Evolutionary conservation across 2,888 invertebrate genomes (phyloP).

Genomic region (Periphyllus acericola): DNA sequence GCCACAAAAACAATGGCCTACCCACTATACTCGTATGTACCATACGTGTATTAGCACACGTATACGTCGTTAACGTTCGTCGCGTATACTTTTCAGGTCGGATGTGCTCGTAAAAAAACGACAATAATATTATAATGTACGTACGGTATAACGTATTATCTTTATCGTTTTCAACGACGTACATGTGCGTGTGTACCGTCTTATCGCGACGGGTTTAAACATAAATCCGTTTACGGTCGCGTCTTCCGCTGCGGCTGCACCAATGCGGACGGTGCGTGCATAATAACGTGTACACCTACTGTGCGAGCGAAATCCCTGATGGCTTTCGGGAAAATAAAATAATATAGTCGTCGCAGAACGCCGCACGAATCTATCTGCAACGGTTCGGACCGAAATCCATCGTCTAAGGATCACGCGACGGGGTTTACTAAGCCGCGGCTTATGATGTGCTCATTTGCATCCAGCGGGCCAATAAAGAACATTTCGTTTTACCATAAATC

Average conservation of each 20-base stretch:
- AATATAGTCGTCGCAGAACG: too few species aligned
- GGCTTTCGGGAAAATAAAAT: too few species aligned
- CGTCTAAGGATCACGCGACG: too few species aligned
- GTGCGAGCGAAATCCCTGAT: too few species aligned
- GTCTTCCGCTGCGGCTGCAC: not conserved
- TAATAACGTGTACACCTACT: too few species aligned
- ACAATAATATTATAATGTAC: not conserved
- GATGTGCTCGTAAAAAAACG: conserved; percentile 16
- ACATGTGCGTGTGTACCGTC: not conserved
- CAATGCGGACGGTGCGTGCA: too few species aligned
- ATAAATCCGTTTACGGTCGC: not conserved
- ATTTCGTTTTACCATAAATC: too few species aligned
- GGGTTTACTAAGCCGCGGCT: too few species aligned
- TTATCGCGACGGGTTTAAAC: conserved; percentile 7
- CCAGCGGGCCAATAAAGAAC: too few species aligned
- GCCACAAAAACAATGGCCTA: conserved; percentile 7
- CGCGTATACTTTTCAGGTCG: not conserved
- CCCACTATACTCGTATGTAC: not conserved
- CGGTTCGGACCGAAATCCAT: too few species aligned
- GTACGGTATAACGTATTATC: not conserved
- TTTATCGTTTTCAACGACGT: conserved; percentile 29
- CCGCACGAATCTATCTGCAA: too few species aligned
- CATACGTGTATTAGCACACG: not conserved
- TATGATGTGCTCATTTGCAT: too few species aligned
- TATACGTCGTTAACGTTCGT: conserved; percentile 17